Evolutionary conservation across 1,140 invertebrate species (phyloP), one percentile per base, ranked within the genome.

Genomic region (Tetramorium parvispinum): DNA sequence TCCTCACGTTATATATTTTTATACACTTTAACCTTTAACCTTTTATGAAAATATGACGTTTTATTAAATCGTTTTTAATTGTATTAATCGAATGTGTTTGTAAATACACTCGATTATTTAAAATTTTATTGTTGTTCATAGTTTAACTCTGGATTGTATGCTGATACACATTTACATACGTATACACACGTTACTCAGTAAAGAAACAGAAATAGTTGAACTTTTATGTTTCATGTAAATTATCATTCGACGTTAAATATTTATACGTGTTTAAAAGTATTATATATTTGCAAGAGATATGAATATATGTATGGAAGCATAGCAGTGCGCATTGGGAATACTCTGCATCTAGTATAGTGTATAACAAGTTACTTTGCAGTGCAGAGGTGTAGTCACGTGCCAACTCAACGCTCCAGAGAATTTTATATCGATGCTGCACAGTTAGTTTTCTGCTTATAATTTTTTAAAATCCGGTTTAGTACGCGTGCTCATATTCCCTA

Each of bases 311-410:
- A 55, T 46, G 53, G 8, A 21, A 78, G 10, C 13, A 3, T 68
- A 43, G 10, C 18, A 24, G 8, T 53, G 53, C 32, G 51, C 51
- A 70, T 43, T 70, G 66, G 40, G 16, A 73, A 51, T 70, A 73
- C 32, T 70, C 21, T 24, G 63, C 43, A 78, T 78, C 13, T 46
- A 68, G 78, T 55, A 21, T 55, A 21, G 27, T 46, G 24, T 82
- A 40, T 82, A 82, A 82, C 66, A 73, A 82, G 79, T 82, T 82
- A 82, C 79, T 73, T 59, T 57, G 32, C 40, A 21, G 53, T 46
- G 21, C 78, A 57, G 66, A 82, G 24, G 24, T 71, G 27, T 13
- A 81, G 66, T 82, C 79, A 82, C 79, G 79, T 73, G 51, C 78
- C 66, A 82, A 32, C 24, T 37, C 66, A 40, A 82, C 73, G 40